Evolutionary conservation across 2,797 vertebrate genomes (phyloP).

Genomic region (Cossypha polioptera): DNA sequence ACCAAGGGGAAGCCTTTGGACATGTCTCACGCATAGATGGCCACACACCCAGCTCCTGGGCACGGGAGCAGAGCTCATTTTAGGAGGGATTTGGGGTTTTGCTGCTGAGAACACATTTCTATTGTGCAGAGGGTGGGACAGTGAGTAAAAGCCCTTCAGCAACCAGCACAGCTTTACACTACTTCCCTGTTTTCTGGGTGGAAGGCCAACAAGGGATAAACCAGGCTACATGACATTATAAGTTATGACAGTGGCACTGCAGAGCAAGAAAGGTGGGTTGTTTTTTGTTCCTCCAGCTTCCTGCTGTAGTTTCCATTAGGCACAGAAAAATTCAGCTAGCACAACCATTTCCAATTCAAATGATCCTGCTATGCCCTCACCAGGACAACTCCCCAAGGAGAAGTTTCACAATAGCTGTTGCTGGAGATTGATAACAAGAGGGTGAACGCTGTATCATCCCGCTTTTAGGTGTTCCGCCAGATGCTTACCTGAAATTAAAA

Average conservation of each 20-base stretch:
- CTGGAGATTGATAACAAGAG: neutral
- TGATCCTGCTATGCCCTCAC: constrained; percentile 7
- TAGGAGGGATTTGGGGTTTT: neutral
- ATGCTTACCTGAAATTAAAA: constrained; percentile 1
- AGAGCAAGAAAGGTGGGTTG: neutral
- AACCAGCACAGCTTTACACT: neutral
- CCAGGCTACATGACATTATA: neutral
- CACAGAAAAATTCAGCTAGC: neutral
- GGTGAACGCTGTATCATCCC: neutral
- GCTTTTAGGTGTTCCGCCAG: neutral
- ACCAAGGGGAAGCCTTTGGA: neutral
- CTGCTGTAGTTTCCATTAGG: neutral
- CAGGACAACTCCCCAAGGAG: neutral
- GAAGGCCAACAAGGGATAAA: neutral
- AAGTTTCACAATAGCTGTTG: neutral
- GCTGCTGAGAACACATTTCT: neutral
- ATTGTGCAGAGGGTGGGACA: neutral
- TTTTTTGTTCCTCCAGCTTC: constrained; percentile 3
- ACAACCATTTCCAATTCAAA: constrained; percentile 5
- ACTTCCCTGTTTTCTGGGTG: neutral
- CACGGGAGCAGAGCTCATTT: accelerated
- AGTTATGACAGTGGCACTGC: neutral
- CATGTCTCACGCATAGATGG: accelerated
- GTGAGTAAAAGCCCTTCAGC: neutral
- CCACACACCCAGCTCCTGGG: neutral